phyloP scores from a whole-genome alignment of 2,888 invertebrate species.

The Beris chalybata region DNA sequence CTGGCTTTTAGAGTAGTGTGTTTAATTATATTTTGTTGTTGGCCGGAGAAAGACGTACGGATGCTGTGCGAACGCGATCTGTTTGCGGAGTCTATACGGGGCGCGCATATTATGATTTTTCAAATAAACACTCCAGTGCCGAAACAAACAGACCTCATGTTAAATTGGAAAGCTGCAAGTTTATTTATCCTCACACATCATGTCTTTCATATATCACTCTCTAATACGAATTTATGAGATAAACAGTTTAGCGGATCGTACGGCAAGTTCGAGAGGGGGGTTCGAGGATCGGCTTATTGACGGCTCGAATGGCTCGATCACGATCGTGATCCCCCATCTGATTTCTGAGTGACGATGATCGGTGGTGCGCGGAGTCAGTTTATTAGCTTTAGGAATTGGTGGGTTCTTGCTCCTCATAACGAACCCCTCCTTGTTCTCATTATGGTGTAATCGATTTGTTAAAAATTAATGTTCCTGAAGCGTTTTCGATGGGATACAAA shows the following conservation, averaged over 20 bases:
- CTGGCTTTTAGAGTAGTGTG: too few species aligned
- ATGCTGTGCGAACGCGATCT: background rate
- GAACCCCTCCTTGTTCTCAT: too few species aligned
- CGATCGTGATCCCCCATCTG: too few species aligned
- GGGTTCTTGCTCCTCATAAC: too few species aligned
- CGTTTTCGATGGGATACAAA: too few species aligned
- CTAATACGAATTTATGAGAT: slow-evolving; percentile 45
- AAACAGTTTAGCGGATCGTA: slow-evolving; percentile 40
- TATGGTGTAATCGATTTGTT: too few species aligned
- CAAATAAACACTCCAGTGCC: slow-evolving; percentile 37
- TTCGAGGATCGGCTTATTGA: slow-evolving; percentile 3
- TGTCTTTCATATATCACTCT: slow-evolving; percentile 46
- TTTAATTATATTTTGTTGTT: too few species aligned
- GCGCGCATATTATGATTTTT: slow-evolving; percentile 39
- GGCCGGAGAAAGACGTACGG: too few species aligned
- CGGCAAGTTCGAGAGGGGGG: background rate
- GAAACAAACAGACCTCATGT: slow-evolving; percentile 28
- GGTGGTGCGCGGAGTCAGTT: too few species aligned
- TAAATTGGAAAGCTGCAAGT: slow-evolving; percentile 29
- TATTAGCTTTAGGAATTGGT: too few species aligned
- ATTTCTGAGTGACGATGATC: too few species aligned
- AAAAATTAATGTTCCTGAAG: too few species aligned
- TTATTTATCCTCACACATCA: slow-evolving; percentile 44
- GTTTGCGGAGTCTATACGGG: slow-evolving; percentile 35
- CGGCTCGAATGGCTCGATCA: slow-evolving; percentile 15